Percentiles rank a stretch among this genome's conserved stretches.
phyloP scores from a whole-genome alignment of 2,888 invertebrate genomes.

The Nymphalis urticae region DNA sequence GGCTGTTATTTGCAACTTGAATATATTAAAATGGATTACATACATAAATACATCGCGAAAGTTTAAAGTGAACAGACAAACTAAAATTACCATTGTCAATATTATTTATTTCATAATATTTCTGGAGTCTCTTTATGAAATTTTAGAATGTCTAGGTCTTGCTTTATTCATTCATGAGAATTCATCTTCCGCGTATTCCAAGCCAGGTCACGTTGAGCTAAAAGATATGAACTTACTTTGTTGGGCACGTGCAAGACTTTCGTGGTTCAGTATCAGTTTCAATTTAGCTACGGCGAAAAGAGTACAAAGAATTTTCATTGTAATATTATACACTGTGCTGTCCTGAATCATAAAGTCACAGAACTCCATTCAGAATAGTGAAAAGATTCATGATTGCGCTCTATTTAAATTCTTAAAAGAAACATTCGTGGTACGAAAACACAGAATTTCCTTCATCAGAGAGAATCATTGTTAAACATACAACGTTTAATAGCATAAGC shows the following conservation, averaged over 20 bases:
- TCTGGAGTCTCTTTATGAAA: background rate
- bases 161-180: conserved; percentile 6
- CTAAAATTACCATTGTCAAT: background rate
- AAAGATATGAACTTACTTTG: conserved; percentile 18
- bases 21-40: too few relatives aligned
- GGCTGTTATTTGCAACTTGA: too few relatives aligned
- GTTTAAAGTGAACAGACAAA: too few relatives aligned
- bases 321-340: conserved; percentile 19
- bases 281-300: conserved; percentile 18
- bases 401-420: conserved; percentile 7
- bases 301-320: conserved; percentile 24
- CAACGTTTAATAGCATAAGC: too few relatives aligned
- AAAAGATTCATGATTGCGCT: conserved; percentile 16
- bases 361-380: conserved; percentile 24
- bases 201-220: conserved; percentile 24
- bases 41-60: too few relatives aligned
- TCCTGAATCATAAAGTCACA: conserved; percentile 19
- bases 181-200: conserved; percentile 16
- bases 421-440: background rate
- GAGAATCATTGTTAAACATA: too few relatives aligned
- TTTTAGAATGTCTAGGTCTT: background rate
- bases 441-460: background rate
- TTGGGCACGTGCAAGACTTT: conserved; percentile 18
- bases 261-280: conserved; percentile 23
- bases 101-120: background rate